phyloP scores from a whole-genome alignment of 2,113 vertebrate species.

The Salvelinus alpinus region DNA sequence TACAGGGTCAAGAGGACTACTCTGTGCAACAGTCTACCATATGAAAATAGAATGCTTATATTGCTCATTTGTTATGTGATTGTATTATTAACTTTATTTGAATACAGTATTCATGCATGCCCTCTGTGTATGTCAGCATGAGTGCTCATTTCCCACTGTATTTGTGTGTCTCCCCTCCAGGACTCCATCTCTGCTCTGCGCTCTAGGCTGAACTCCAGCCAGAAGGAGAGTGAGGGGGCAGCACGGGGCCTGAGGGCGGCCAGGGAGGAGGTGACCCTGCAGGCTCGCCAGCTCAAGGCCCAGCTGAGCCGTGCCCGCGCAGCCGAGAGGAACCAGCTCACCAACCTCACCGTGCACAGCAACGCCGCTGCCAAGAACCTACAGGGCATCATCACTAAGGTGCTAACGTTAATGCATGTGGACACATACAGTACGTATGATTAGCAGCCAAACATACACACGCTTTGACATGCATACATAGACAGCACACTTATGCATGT shows the following conservation, averaged over 20 bases:
- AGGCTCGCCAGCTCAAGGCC: constrained; percentile 68
- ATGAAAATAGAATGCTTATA: not conserved
- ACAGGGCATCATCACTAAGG: constrained; percentile 45
- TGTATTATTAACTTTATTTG: not conserved
- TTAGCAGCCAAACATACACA: not conserved
- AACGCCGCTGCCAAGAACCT: constrained; percentile 67
- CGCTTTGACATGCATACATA: not conserved
- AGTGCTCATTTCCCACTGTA: not conserved
- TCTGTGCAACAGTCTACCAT: not conserved
- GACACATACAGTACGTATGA: constrained; percentile 58
- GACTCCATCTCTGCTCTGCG: constrained; percentile 56
- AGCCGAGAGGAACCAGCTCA: constrained; percentile 54
- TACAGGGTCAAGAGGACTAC: not conserved
- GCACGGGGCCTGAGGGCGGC: constrained; percentile 38
- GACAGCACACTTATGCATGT: too few species aligned
- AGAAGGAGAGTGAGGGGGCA: constrained; percentile 56
- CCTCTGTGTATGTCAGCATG: not conserved
- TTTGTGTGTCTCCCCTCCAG: constrained; percentile 44
- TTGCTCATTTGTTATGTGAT: not conserved
- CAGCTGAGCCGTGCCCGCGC: constrained; percentile 55
- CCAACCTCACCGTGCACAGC: constrained; percentile 68
- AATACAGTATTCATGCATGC: not conserved
- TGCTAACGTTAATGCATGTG: too few species aligned
- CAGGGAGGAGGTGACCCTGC: constrained; percentile 58
- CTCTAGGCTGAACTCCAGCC: constrained; percentile 43